A percentile compares a stretch with the other conserved stretches of the same genome.
Evolutionary conservation across 2,797 vertebrate species (phyloP).

Genomic region (Malacoraja senta): DNA sequence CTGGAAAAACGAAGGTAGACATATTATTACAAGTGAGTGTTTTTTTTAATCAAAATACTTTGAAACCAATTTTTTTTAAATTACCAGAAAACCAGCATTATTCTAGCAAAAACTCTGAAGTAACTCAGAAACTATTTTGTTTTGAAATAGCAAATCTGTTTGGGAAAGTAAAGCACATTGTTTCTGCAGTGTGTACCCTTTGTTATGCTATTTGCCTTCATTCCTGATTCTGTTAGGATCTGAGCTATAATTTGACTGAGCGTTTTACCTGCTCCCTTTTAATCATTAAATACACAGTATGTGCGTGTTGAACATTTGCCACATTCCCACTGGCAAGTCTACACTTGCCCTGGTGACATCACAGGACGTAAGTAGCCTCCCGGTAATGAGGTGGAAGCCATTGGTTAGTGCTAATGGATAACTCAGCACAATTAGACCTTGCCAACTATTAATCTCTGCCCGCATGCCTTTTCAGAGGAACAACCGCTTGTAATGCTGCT

Average conservation of each 20-base stretch:
- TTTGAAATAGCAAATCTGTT: no score
- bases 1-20: no score
- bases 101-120: no score
- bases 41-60: background rate
- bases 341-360: conserved; percentile 39
- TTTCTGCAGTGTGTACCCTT: background rate
- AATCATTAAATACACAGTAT: conserved; percentile 32
- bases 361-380: conserved; percentile 17
- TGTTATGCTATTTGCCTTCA: background rate
- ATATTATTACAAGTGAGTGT: no score
- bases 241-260: conserved; percentile 18
- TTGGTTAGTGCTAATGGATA: conserved; percentile 11
- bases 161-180: background rate
- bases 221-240: background rate
- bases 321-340: conserved; percentile 33
- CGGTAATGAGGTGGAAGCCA: conserved; percentile 31
- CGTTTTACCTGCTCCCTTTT: background rate
- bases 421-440: conserved; percentile 31
- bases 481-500: conserved; percentile 7
- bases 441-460: conserved; percentile 30
- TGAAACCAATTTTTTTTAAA: background rate
- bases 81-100: background rate
- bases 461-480: conserved; percentile 1
- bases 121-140: background rate
- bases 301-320: conserved; percentile 3